Evolutionary conservation across 2,888 invertebrate genomes (phyloP).

Genomic region (Diarsia mendica): DNA sequence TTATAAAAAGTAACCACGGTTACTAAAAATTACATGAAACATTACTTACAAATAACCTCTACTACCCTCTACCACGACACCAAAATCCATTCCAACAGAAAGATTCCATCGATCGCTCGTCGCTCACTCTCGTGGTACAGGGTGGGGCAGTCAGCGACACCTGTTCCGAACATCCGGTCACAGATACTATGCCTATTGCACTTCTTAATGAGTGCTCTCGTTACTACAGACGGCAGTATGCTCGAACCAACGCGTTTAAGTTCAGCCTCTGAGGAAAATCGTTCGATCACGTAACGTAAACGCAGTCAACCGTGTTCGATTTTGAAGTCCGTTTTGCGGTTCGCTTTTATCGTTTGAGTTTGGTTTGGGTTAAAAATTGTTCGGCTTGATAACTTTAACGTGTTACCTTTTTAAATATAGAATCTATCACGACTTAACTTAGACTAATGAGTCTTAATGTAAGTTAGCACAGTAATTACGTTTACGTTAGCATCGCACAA

Average conservation of each 20-base stretch:
- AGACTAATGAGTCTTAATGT: conserved; percentile 49
- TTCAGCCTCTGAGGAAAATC: conserved; percentile 49
- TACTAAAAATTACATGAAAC: not conserved
- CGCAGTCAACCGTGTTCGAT: conserved; percentile 38
- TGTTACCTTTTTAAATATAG: conserved; percentile 1
- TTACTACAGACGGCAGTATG: conserved; percentile 54
- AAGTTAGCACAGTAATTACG: conserved; percentile 30
- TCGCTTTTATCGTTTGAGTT: conserved; percentile 28
- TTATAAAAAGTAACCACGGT: not conserved
- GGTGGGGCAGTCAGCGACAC: conserved; percentile 78
- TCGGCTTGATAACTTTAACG: conserved; percentile 40
- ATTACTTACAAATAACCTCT: conserved; percentile 1
- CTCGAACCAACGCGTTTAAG: conserved; percentile 63
- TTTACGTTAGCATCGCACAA: conserved; percentile 34
- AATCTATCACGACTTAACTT: conserved; percentile 17
- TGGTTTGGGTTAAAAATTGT: conserved; percentile 16
- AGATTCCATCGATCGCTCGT: conserved; percentile 51
- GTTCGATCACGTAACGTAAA: conserved; percentile 57
- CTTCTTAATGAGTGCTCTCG: conserved; percentile 65
- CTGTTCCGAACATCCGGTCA: conserved; percentile 77
- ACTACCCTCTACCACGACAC: conserved; percentile 22
- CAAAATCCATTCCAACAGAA: conserved; percentile 8
- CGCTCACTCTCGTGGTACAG: conserved; percentile 63
- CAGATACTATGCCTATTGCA: conserved; percentile 68
- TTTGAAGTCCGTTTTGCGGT: conserved; percentile 42